Conservation (phyloP, 2,888 invertebrate species). For the Calephelis perditalis region DNA sequence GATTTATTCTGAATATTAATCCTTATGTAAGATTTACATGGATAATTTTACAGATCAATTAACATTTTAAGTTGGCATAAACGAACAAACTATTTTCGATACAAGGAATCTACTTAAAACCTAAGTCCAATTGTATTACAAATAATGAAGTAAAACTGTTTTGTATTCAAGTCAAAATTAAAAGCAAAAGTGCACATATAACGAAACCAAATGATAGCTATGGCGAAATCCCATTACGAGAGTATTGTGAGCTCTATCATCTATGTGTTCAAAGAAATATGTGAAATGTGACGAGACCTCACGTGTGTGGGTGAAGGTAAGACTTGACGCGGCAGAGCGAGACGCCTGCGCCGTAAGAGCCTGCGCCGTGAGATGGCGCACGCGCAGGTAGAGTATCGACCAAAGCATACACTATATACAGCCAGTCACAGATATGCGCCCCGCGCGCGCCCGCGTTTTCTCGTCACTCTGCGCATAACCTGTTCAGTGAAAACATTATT, state of each 20-base stretch:
- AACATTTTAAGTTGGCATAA: no score
- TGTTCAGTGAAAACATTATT: conserved; percentile 43
- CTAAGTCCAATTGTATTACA: no score
- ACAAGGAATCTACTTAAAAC: no score
- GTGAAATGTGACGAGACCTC: conserved; percentile 20
- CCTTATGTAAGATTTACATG: no score
- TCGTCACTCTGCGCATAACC: conserved; percentile 40
- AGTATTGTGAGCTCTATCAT: conserved; percentile 4
- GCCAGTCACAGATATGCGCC: conserved; percentile 56
- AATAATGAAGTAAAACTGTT: no score
- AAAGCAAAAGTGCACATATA: conserved; percentile 9
- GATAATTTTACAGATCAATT: no score
- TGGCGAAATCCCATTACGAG: conserved; percentile 5
- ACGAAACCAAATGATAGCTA: not conserved
- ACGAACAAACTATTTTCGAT: no score
- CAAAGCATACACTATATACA: conserved; percentile 23
- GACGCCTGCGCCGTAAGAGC: conserved; percentile 53
- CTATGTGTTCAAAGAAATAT: conserved; percentile 3
- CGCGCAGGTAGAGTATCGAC: conserved; percentile 44
- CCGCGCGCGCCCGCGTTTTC: conserved; percentile 59
- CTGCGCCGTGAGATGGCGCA: conserved; percentile 41
- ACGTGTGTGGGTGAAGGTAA: conserved; percentile 38
- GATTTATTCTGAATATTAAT: no score
- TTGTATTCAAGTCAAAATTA: not conserved
- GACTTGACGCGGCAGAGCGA: conserved; percentile 50